Evolutionary conservation across 2,888 invertebrate species (phyloP).

Genomic region (Parnassius smintheus): DNA sequence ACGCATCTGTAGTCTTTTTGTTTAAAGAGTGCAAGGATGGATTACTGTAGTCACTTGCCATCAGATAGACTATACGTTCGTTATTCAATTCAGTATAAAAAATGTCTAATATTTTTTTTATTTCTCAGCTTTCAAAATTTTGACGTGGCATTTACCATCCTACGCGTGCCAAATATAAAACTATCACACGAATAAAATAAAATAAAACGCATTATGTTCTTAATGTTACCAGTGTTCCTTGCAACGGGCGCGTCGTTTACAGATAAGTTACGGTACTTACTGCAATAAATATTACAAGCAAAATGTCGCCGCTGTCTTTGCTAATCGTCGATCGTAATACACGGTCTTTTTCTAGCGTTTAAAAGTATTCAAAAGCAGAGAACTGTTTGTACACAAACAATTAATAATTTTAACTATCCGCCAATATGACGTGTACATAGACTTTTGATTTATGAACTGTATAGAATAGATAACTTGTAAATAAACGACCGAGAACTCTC

Average conservation of each 20-base stretch:
- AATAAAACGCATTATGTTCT: not conserved
- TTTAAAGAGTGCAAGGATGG: no score
- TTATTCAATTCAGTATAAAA: no score
- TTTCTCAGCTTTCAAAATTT: no score
- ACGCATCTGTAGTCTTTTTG: no score
- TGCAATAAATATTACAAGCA: constrained; percentile 10
- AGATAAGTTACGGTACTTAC: constrained; percentile 13
- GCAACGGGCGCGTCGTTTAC: not conserved
- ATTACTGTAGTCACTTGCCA: no score
- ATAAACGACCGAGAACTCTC: not conserved
- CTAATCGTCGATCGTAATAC: constrained; percentile 4
- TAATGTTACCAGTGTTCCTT: not conserved
- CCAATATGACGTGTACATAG: constrained; percentile 4
- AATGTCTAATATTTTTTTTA: no score
- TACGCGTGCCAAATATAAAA: not conserved
- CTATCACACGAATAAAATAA: constrained; percentile 8
- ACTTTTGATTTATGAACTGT: constrained; percentile 9
- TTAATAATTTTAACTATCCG: constrained; percentile 6
- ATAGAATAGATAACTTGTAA: constrained; percentile 4
- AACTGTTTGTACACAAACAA: not conserved
- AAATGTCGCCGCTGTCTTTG: constrained; percentile 6
- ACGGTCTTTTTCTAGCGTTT: not conserved
- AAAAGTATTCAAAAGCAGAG: not conserved
- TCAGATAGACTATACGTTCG: no score
- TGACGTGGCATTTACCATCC: not conserved